These are phyloP conservation scores for Macrobrachium rosenbergii DNA, from an alignment of 1,140 invertebrate species.

Conservation along the genomic window DNA sequence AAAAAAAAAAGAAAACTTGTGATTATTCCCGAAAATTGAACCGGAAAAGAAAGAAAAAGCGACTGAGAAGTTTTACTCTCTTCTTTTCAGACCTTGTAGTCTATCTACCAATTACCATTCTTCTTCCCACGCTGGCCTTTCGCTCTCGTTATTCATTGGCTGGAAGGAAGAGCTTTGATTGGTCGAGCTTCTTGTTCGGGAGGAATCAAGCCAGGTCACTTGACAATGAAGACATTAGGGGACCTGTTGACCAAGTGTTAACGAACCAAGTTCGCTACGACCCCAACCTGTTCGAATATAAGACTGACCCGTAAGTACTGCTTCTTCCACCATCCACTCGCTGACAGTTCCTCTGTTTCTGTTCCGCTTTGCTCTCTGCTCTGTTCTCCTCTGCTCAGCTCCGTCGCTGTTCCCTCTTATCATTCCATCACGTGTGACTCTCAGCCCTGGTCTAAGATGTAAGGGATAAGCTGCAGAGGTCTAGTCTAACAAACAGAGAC, in stretches of 20 bases:
- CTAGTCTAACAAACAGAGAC: too few relatives aligned
- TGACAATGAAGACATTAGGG: conserved; percentile 26
- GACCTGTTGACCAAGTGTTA: conserved; percentile 37
- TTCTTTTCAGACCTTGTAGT: conserved; percentile 55
- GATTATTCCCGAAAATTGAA: too few relatives aligned
- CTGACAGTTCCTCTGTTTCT: neutral
- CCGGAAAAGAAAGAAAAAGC: too few relatives aligned
- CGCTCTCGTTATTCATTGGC: conserved; percentile 53
- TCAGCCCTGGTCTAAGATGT: too few relatives aligned
- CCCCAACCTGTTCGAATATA: conserved; percentile 5
- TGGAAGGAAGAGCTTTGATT: conserved; percentile 31
- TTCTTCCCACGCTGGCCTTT: conserved; percentile 56
- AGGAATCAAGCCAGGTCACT: conserved; percentile 11
- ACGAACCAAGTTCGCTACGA: conserved; percentile 24
- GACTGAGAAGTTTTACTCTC: neutral
- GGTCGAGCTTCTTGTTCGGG: conserved; percentile 30
- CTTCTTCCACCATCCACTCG: too few relatives aligned
- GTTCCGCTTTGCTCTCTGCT: neutral
- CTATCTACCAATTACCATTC: conserved; percentile 51
- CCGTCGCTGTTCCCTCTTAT: neutral
- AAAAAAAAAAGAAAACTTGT: too few relatives aligned
- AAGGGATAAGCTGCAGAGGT: too few relatives aligned
- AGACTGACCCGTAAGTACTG: conserved; percentile 13
- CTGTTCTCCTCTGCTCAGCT: neutral
- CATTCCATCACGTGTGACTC: neutral